phyloP scores from a whole-genome alignment of 2,797 vertebrate species.

The Bucorvus abyssinicus region DNA sequence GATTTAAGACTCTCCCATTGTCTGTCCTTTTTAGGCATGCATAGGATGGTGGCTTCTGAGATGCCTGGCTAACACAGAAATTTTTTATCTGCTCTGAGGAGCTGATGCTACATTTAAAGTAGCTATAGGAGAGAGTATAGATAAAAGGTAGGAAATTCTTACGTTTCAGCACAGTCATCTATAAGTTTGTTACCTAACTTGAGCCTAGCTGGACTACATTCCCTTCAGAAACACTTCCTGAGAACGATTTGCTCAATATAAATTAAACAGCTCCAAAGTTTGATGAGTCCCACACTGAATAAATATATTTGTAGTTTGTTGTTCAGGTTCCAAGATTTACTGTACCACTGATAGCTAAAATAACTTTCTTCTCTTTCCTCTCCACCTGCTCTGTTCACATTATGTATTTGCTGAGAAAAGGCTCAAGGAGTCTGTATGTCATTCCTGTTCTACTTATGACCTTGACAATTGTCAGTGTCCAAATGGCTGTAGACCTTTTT shows the following conservation, averaged over 20 bases:
- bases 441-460: background rate
- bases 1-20: background rate
- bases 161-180: background rate
- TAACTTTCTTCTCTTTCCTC: conserved; percentile 8
- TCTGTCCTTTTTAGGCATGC: background rate
- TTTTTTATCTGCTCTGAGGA: background rate
- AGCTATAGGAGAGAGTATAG: background rate
- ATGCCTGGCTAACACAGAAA: background rate
- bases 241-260: conserved; percentile 2
- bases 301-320: background rate
- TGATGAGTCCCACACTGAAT: background rate
- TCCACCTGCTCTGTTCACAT: background rate
- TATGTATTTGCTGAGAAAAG: background rate
- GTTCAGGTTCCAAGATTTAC: background rate
- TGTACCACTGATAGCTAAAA: conserved; percentile 17
- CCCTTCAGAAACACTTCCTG: background rate
- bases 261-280: conserved; percentile 22
- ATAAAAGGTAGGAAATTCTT: background rate
- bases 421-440: background rate
- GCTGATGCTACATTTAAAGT: background rate
- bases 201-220: background rate
- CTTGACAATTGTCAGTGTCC: background rate
- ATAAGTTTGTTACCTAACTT: background rate
- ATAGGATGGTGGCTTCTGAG: background rate
- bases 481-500: background rate